A percentile compares a stretch with the other conserved stretches of the same genome.
These are phyloP conservation scores for Myiotriccus ornatus DNA, from an alignment of 2,797 vertebrate genomes.

Conservation along the genomic window DNA sequence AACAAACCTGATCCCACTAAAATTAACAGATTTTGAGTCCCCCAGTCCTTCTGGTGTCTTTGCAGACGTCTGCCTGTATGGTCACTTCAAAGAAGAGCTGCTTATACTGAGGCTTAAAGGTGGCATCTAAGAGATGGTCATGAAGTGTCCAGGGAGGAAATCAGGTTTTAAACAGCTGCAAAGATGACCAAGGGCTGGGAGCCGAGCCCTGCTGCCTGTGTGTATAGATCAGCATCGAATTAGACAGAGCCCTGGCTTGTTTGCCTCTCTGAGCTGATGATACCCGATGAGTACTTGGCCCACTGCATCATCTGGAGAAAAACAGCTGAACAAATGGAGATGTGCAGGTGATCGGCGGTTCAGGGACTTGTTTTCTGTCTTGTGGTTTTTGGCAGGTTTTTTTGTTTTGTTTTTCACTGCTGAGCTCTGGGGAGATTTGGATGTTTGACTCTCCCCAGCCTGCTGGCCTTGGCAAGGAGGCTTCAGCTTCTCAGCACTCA, in stretches of 20 bases:
- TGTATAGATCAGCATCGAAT: background rate
- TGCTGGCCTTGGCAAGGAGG: conserved; percentile 16
- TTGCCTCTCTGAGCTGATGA: background rate
- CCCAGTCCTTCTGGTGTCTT: background rate
- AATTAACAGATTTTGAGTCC: background rate
- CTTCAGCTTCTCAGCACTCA: conserved; percentile 32
- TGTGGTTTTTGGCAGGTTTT: background rate
- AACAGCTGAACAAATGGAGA: conserved; percentile 8
- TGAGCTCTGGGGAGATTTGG: background rate
- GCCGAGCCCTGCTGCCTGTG: background rate
- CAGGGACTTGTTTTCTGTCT: background rate
- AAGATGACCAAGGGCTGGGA: background rate
- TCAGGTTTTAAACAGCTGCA: background rate
- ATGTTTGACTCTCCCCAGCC: background rate
- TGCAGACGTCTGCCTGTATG: background rate
- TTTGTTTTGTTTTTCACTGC: background rate
- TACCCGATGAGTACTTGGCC: background rate
- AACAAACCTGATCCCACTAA: background rate
- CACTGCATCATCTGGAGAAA: background rate
- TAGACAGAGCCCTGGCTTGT: background rate
- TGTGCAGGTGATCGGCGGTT: background rate
- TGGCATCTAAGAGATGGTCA: background rate
- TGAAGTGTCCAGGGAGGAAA: background rate
- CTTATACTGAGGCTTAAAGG: background rate
- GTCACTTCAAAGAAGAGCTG: background rate